Evolutionary conservation across 2,113 vertebrate genomes (phyloP), one percentile per base, ranked within the genome.

Genomic region (Scomber scombrus): DNA sequence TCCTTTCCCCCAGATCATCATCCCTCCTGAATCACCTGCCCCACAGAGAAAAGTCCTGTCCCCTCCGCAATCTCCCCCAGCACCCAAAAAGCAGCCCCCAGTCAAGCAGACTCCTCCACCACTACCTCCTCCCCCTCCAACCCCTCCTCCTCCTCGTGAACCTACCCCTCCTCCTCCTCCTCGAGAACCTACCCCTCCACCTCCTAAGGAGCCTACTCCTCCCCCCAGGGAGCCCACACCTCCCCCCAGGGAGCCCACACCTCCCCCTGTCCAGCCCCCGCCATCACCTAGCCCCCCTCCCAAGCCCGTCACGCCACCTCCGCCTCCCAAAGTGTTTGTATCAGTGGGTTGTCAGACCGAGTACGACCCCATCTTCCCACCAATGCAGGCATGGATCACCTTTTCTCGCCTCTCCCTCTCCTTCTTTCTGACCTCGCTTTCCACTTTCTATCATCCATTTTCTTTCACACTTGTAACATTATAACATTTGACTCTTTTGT

Each of bases 281-380:
- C 82, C 83, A 45, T 82, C 57, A 69, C 87, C 88, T 50, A 90
- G 94, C 73, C 92, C 80, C 92, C 85, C 84, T 80, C 91, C 77
- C 86, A 89, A 84, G 60, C 80, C 80, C 29, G 79, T 71, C 89
- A 88, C 85, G 0, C 92, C 89, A 11, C 89, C 88, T 47, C 86
- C 75, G 0, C 89, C 87, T 29, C 83, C 94, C 64, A 95, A 92
- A 87, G 81, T 91, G 40, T 82, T 94, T 86, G 91, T 96, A 87
- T 97, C 97, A 76, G 94, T 97, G 92, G 95, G 94, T 84, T 97
- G 97, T 91, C 97, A 98, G 93, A 98, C 97, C 0, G 96, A 96
- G 18, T 95, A 96, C n/a, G 95, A 95, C 57, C 89, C 93, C 21
- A 80, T 95, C 93, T 96, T 96, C 84, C 93, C 92, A 81, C 90